A percentile compares a stretch with the other conserved stretches of the same genome.
Conservation (phyloP, 2,797 vertebrate species). For the Pseudomugil gertrudae region DNA sequence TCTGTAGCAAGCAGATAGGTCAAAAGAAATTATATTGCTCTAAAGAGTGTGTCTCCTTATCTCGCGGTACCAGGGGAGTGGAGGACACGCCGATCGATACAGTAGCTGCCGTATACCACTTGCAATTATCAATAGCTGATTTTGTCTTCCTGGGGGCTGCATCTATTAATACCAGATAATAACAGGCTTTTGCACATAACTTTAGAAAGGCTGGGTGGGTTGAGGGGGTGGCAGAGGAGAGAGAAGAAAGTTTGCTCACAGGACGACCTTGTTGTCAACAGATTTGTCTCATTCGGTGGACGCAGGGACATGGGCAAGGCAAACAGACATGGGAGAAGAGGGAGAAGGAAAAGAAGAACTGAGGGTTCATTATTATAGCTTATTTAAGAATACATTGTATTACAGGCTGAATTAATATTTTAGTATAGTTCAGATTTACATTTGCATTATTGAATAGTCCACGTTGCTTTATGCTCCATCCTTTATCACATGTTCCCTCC, state of each 20-base stretch:
- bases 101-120: slow-evolving; percentile 95
- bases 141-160: slow-evolving; percentile 95
- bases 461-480: not conserved
- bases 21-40: slow-evolving; percentile 99
- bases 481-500: slow-evolving; percentile 12
- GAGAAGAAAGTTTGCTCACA: slow-evolving; percentile 71
- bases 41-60: slow-evolving; percentile 99
- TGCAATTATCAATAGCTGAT: slow-evolving; percentile 99
- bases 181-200: slow-evolving; percentile 89
- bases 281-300: slow-evolving; percentile 72
- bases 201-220: slow-evolving; percentile 36
- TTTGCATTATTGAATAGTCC: not conserved
- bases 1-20: slow-evolving; percentile 99
- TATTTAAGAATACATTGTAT: slow-evolving; percentile 8
- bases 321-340: slow-evolving; percentile 39
- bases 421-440: not conserved
- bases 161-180: slow-evolving; percentile 98
- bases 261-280: slow-evolving; percentile 80
- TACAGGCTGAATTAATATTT: not conserved
- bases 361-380: slow-evolving; percentile 30
- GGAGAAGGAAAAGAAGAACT: not conserved
- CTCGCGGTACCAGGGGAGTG: slow-evolving; percentile 97
- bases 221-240: slow-evolving; percentile 41
- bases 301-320: slow-evolving; percentile 60
- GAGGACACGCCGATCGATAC: slow-evolving; percentile 99